Base-by-base conservation (phyloP, 1,140 invertebrate species). In the Cylas formicarius region DNA sequence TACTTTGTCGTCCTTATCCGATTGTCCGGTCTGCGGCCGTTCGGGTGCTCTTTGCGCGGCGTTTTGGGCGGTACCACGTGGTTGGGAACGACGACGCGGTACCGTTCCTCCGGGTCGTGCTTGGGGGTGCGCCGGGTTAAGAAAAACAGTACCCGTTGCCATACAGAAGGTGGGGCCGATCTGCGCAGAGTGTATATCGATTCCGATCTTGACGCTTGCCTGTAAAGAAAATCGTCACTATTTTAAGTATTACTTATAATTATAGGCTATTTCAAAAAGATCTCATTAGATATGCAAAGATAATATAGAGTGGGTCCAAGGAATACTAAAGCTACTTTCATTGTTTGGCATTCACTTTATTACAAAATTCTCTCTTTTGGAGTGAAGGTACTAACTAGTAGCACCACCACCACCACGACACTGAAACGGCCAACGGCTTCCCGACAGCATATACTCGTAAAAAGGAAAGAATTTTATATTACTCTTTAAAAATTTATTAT, bases 1-100 rank as follows among this genome's bases (percentile, higher is more conserved):
- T 98, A 98, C 71, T 97, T 97, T 3, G 93, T 96, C 61, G 95
- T 98, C 60, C 86, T 77, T 61, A 96, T 84, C 67, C 81, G 80
- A 68, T 96, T 96, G 55, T 81, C 76, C 29, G 80, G 73, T 60
- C 81, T 83, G 10, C 72, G 72, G 1, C 81, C 78, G 67, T 96
- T 96, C 0, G 90, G 89, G 66, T 94, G 88, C 39, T 80, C 76
- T 59, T 82, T 82, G 7, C 75, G 68, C 5, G 82, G 78, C 0
- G 81, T 86, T 61, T 83, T 81, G 5, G 81, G 78, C 7, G 86
- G 82, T 45, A 90, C 78, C 19, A 81, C 72, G 60, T 90, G 86
- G 68, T 90, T 90, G 26, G 87, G 85, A 44, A 87, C 78, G 32
- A 92, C 80, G 28, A 74, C 76, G 2, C 86, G 70, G 53, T 81